Evolutionary conservation across 2,113 vertebrate species (phyloP).

Genomic region (Hiodon tergisus): DNA sequence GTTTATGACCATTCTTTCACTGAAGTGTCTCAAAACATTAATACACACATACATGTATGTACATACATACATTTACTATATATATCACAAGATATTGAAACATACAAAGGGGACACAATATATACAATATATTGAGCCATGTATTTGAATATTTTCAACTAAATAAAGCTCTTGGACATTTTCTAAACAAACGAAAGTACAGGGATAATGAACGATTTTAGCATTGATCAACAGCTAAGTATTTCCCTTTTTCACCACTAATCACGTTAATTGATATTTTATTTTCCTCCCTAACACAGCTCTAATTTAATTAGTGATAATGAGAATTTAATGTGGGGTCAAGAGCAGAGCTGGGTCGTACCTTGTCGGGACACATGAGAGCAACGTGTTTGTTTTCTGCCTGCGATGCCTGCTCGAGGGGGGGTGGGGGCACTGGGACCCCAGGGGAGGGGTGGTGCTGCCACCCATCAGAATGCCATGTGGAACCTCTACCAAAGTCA

Average conservation of each 20-base stretch:
- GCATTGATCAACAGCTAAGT: slow-evolving; percentile 27
- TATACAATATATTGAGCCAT: too few species aligned
- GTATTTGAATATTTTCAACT: too few species aligned
- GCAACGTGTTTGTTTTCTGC: slow-evolving; percentile 37
- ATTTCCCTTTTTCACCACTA: slow-evolving; percentile 31
- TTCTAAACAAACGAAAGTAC: slow-evolving; percentile 2
- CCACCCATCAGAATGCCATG: not conserved
- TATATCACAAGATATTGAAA: too few species aligned
- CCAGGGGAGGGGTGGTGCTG: not conserved
- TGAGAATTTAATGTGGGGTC: slow-evolving; percentile 45
- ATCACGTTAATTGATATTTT: slow-evolving; percentile 46
- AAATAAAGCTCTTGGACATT: not conserved
- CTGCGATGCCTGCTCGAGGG: slow-evolving; percentile 12
- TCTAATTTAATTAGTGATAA: slow-evolving; percentile 45
- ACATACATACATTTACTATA: too few species aligned
- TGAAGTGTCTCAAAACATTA: too few species aligned
- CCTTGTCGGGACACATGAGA: slow-evolving; percentile 28
- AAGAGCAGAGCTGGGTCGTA: slow-evolving; percentile 33
- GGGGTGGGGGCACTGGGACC: not conserved
- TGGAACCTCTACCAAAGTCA: slow-evolving; percentile 4
- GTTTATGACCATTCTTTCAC: too few species aligned
- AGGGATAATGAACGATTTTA: slow-evolving; percentile 22
- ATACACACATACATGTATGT: too few species aligned
- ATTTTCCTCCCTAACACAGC: slow-evolving; percentile 34
- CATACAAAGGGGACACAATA: too few species aligned